Evolutionary conservation across 2,888 invertebrate species (phyloP), one percentile per base, ranked within the genome.

Genomic region (Watsonalla binaria): DNA sequence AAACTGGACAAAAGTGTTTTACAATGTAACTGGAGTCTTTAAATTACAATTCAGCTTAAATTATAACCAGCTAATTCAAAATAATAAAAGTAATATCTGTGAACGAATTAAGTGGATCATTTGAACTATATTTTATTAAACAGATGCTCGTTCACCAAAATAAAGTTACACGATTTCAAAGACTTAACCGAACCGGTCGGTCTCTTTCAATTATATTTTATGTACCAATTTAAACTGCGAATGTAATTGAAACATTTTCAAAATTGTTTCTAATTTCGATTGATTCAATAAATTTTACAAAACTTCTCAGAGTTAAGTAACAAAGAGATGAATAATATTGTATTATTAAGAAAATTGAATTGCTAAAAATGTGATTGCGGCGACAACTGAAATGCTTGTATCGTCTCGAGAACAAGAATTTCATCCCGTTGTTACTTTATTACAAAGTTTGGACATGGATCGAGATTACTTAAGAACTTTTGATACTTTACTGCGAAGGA

Each of bases 401-500:
- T 73, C 67, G 66, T 72, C 72, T 69, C 55, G 59, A 55, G 61
- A 68, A 71, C 70, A 65, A 72, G 60, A 64, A 67, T 61, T 67
- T 61, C 59, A 66, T 61, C 58, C 64, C 70, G 66, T 68, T 75
- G 74, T 74, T 77, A 78, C 78, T 78, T 80, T 79, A 79, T 80
- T 74, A 78, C 74, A 60, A 80, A 82, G 78, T 81, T 81, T 76
- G 65, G 72, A 78, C 77, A 72, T 70, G 76, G 72, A 76, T 80
- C 68, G 72, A 74, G 77, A 79, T 79, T 78, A 79, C 79, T 79
- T 78, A 72, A 63, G 60, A 81, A 78, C 72, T 80, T 80, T 70
- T 70, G 72, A 72, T 75, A 74, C 69, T 74, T 70, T 60, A 65
- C 58, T 58, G 62, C 62, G 56, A 67, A 65, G 66, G 63, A 70